A percentile compares a stretch with the other conserved stretches of the same genome.
phyloP scores from a whole-genome alignment of 2,888 invertebrate genomes.

The Dascillus cervinus region DNA sequence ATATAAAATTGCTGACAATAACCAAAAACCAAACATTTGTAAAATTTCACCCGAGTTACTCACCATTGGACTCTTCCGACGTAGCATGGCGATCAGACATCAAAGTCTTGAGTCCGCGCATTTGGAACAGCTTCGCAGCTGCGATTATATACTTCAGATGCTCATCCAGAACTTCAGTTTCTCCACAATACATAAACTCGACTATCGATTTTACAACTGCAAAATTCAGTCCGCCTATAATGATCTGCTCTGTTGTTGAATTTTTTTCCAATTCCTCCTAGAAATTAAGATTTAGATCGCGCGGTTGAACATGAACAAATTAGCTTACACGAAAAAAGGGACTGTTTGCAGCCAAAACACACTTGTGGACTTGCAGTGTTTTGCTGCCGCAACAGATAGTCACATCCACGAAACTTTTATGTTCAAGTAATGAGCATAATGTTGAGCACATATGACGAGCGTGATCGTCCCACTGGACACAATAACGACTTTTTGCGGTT shows the following conservation, averaged over 20 bases:
- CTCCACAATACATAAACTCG: slow-evolving; percentile 72
- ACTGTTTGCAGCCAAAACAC: slow-evolving; percentile 65
- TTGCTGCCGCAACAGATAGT: slow-evolving; percentile 69
- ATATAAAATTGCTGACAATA: too few relatives aligned
- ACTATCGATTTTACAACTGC: slow-evolving; percentile 62
- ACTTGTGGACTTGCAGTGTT: slow-evolving; percentile 65
- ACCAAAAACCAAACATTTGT: too few relatives aligned
- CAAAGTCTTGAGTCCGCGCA: slow-evolving; percentile 51
- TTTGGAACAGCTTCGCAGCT: slow-evolving; percentile 64
- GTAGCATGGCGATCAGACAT: too few relatives aligned
- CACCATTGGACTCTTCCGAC: too few relatives aligned
- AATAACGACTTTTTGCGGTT: slow-evolving; percentile 20
- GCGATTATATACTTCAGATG: slow-evolving; percentile 60
- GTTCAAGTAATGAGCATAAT: slow-evolving; percentile 63
- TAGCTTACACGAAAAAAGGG: slow-evolving; percentile 64
- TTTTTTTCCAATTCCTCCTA: slow-evolving; percentile 53
- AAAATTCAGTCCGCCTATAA: slow-evolving; percentile 63
- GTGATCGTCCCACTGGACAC: slow-evolving; percentile 60
- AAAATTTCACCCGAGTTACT: too few relatives aligned
- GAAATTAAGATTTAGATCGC: slow-evolving; percentile 4
- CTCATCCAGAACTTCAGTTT: slow-evolving; percentile 61
- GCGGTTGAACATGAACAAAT: slow-evolving; percentile 9
- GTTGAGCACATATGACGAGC: slow-evolving; percentile 59
- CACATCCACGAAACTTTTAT: slow-evolving; percentile 66
- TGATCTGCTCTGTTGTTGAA: slow-evolving; percentile 49